These are phyloP conservation scores for Rhizomys pruinosus DNA, from an alignment of 2,113 vertebrate genomes.

Conservation along the genomic window DNA sequence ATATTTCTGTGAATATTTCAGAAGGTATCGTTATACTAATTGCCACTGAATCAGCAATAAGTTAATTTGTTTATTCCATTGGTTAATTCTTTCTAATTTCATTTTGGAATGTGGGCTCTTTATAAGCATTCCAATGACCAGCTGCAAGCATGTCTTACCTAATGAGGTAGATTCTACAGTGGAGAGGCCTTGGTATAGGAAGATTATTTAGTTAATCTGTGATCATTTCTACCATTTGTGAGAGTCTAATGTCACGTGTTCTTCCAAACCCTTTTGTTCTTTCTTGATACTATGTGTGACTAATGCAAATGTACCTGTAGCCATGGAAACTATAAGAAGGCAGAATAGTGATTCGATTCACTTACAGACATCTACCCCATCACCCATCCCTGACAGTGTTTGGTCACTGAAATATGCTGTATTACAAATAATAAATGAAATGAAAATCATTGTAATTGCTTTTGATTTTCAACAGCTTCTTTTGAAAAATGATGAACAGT, in stretches of 20 bases:
- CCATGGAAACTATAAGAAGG: slow-evolving; percentile 73
- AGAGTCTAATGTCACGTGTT: slow-evolving; percentile 46
- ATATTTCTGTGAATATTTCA: background rate
- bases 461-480: background rate
- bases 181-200: background rate
- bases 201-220: background rate
- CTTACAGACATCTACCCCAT: background rate
- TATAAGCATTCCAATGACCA: background rate
- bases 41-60: background rate
- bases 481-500: slow-evolving; percentile 1
- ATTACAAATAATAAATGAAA: slow-evolving; percentile 40
- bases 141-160: background rate
- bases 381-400: slow-evolving; percentile 10
- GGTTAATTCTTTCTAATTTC: background rate
- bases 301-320: slow-evolving; percentile 69
- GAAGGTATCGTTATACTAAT: background rate
- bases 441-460: background rate
- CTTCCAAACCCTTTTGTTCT: slow-evolving; percentile 57
- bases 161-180: background rate
- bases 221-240: background rate
- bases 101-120: background rate
- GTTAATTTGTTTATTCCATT: background rate
- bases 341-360: slow-evolving; percentile 29
- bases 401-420: background rate
- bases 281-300: slow-evolving; percentile 58